Percentiles rank a stretch among this genome's conserved stretches.
These are phyloP conservation scores for Zoanthus sansibaricus DNA, from an alignment of 92 coral and sea anemone species.

Conservation along the genomic window DNA sequence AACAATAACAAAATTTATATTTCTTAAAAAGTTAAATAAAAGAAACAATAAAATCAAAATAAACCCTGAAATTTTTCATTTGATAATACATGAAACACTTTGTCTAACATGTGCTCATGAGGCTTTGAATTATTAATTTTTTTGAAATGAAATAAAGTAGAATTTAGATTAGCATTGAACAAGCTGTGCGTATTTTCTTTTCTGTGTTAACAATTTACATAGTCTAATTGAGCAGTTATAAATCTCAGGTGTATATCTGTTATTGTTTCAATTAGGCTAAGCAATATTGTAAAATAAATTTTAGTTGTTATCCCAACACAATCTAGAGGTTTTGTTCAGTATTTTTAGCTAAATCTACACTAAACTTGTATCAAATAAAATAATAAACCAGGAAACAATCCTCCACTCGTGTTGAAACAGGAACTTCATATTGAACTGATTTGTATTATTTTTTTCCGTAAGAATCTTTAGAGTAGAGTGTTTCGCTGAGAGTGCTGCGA, in stretches of 20 bases:
- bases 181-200: neutral
- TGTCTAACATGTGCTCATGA: neutral
- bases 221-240: neutral
- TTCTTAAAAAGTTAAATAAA: neutral
- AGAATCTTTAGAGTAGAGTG: too few species aligned
- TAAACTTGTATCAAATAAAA: neutral
- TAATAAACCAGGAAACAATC: neutral
- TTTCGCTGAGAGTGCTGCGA: too few species aligned
- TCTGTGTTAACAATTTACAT: neutral
- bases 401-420: neutral
- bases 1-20: too few species aligned
- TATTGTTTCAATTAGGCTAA: too few species aligned
- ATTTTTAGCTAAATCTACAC: neutral
- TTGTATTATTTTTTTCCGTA: neutral
- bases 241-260: neutral
- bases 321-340: too few species aligned
- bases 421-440: neutral
- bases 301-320: too few species aligned
- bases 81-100: neutral
- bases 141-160: neutral
- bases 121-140: conserved; percentile 24
- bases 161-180: neutral
- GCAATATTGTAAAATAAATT: too few species aligned
- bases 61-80: neutral
- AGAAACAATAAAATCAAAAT: neutral